Evolutionary conservation across 1,140 invertebrate genomes (phyloP).

Genomic region (Diorhabda elongata): DNA sequence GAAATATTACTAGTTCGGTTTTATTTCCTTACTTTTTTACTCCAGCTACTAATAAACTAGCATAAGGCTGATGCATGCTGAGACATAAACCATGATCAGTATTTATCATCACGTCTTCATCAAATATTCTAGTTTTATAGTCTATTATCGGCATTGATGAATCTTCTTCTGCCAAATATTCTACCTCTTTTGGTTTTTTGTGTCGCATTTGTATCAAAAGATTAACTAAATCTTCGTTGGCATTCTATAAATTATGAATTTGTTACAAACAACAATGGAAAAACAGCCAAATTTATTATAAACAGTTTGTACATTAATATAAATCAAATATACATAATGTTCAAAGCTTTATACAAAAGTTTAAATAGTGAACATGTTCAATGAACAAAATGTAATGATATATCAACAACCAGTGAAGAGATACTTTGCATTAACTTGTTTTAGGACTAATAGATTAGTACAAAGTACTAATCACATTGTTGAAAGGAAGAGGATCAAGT

Average conservation of each 20-base stretch:
- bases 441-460: too few species aligned
- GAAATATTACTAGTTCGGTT: too few species aligned
- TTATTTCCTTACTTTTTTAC: constrained; percentile 76
- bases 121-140: constrained; percentile 29
- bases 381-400: too few species aligned
- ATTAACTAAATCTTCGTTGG: constrained; percentile 35
- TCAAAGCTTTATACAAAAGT: too few species aligned
- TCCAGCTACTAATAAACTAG: constrained; percentile 82
- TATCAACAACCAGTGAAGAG: too few species aligned
- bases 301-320: too few species aligned
- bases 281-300: too few species aligned
- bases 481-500: too few species aligned
- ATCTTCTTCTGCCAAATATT: constrained; percentile 36
- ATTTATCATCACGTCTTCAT: constrained; percentile 31
- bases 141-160: constrained; percentile 30
- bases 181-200: constrained; percentile 31
- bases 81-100: constrained; percentile 81
- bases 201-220: constrained; percentile 39
- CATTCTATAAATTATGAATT: constrained; percentile 24
- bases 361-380: too few species aligned
- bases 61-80: constrained; percentile 95
- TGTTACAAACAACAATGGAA: background rate
- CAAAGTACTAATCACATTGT: too few species aligned
- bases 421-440: too few species aligned
- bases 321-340: too few species aligned